phyloP scores from a whole-genome alignment of 2,888 invertebrate species.

The Cinara cedri region DNA sequence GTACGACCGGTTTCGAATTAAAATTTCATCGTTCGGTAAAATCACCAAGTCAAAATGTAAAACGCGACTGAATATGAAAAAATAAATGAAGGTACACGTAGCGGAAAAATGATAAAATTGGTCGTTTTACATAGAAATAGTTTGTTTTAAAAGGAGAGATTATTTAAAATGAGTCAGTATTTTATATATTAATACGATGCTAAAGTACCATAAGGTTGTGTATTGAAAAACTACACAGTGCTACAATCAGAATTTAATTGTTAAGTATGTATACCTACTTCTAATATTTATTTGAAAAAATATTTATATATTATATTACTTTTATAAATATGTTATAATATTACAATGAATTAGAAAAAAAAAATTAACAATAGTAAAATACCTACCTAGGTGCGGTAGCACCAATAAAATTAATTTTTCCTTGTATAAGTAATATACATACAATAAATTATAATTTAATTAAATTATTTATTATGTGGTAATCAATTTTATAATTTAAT shows the following conservation, averaged over 20 bases:
- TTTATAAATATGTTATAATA: not conserved
- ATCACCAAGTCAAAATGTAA: too few species aligned
- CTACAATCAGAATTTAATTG: not conserved
- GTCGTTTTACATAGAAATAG: too few species aligned
- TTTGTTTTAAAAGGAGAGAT: too few species aligned
- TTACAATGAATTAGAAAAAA: not conserved
- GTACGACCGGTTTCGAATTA: too few species aligned
- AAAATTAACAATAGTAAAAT: not conserved
- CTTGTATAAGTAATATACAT: not conserved
- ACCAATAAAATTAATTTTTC: not conserved
- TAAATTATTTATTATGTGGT: not conserved
- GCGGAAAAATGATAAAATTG: too few species aligned
- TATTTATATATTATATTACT: not conserved
- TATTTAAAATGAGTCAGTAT: too few species aligned
- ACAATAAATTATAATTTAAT: not conserved
- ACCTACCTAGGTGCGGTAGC: not conserved
- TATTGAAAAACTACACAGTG: not conserved
- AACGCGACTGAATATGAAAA: too few species aligned
- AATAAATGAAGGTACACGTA: too few species aligned
- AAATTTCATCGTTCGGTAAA: too few species aligned
- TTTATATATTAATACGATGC: not conserved
- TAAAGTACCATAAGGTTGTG: not conserved
- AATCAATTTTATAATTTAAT: not conserved
- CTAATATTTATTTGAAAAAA: not conserved
- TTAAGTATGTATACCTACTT: not conserved